phyloP scores from a whole-genome alignment of 2,888 invertebrate species.

The Tiphia femorata region DNA sequence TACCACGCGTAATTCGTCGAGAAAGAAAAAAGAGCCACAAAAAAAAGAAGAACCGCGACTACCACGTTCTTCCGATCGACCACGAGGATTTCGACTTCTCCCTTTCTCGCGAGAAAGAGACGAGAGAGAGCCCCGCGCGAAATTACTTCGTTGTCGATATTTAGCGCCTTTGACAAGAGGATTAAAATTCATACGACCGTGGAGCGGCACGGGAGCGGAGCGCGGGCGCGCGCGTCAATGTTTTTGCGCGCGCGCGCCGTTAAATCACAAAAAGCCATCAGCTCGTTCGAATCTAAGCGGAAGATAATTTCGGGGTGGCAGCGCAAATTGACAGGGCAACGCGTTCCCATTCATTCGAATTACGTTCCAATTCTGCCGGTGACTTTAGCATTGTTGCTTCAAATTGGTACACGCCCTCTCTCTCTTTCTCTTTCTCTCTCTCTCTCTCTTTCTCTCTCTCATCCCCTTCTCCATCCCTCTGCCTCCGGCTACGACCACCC shows the following conservation, averaged over 20 bases:
- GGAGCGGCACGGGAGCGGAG: not conserved
- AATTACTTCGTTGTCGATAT: not conserved
- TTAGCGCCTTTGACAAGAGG: not conserved
- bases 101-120: too few species aligned
- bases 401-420: slow-evolving; percentile 68
- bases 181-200: not conserved
- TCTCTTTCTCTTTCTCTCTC: slow-evolving; percentile 36
- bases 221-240: not conserved
- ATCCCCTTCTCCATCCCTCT: slow-evolving; percentile 26
- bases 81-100: too few species aligned
- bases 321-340: slow-evolving; percentile 67
- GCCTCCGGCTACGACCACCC: not conserved
- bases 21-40: too few species aligned
- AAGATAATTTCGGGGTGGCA: slow-evolving; percentile 65
- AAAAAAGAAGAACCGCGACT: too few species aligned
- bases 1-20: too few species aligned
- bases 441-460: slow-evolving; percentile 23
- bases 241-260: slow-evolving; percentile 1
- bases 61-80: too few species aligned
- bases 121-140: too few species aligned
- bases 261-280: slow-evolving; percentile 40
- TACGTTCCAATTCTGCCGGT: slow-evolving; percentile 67
- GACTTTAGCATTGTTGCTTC: slow-evolving; percentile 68
- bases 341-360: slow-evolving; percentile 66
- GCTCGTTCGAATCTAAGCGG: slow-evolving; percentile 54